Percentiles rank a stretch among this genome's conserved stretches.
Evolutionary conservation across 2,113 vertebrate genomes (phyloP).

Genomic region (Isurus oxyrinchus): DNA sequence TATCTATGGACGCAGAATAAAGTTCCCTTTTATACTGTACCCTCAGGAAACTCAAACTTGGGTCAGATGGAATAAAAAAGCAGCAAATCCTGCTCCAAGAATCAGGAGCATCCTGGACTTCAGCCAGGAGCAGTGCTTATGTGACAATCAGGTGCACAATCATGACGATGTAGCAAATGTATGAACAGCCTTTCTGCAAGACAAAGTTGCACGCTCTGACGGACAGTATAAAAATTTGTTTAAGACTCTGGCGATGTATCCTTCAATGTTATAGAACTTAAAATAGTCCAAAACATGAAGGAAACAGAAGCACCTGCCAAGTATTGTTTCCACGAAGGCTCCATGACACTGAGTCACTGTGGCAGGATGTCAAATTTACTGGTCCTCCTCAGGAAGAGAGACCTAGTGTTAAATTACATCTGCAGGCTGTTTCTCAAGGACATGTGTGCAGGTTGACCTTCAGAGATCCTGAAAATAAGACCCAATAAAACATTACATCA

Average conservation of each 20-base stretch:
- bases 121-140: neutral
- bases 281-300: neutral
- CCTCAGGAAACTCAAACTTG: neutral
- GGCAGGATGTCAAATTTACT: neutral
- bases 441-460: neutral
- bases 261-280: neutral
- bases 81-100: neutral
- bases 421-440: neutral
- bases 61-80: neutral
- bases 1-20: neutral
- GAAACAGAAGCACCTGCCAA: conserved; percentile 17
- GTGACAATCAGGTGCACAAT: neutral
- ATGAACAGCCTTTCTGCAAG: neutral
- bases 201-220: neutral
- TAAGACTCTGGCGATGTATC: neutral
- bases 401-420: neutral
- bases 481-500: neutral
- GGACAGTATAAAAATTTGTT: neutral
- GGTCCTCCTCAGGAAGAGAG: neutral
- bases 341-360: neutral
- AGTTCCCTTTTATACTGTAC: neutral
- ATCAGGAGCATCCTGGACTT: neutral
- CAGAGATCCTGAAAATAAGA: neutral
- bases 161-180: neutral
- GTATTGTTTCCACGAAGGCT: neutral